Base-by-base conservation (phyloP, 2,888 invertebrate genomes). In the Pollenia griseotomentosa region DNA sequence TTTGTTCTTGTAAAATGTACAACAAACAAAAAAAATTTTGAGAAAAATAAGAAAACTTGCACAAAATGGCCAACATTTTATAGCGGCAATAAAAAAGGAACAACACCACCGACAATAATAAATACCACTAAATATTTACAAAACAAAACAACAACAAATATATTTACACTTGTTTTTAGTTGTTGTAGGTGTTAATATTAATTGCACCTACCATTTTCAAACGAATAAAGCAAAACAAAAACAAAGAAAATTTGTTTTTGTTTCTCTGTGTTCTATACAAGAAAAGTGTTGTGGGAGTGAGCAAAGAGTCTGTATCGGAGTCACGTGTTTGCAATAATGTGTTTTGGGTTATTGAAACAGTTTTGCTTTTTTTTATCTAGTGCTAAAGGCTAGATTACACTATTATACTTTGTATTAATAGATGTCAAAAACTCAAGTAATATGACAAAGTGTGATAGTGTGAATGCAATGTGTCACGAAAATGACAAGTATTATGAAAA, bases 21-120 rank as follows among this genome's bases (percentile, higher is more conserved):
- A 77, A 66, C 44, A 65, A 77, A 65, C 65, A 53, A 77, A 40
- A 75, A 61, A 9, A 19, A 42, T 33, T 23, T 33, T 33, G 33
- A 33, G 33, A 42, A 75, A 46, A 16, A 40, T 14, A 53, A 55
- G 53, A 19, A 53, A 78, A 11, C 65, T 70, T 59, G 59, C 40
- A 68, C 78, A 70, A 70, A 66, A 79, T 59, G 68, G 48, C 9
- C 78, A 79, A 79, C 42, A 68, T 68, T 61, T 70, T 79, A 78
- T 66, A 48, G 57, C 66, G 57, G 16, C 46, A 33, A 23, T 57
- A 55, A 66, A 65, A 53, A 57, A 40, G 16, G 53, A 71, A 53
- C 55, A 55, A 42, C 42, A 14, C 16, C 19, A 16, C 10, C 57
- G 0, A 19, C 19, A 48, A 66, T 3, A 66, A 55, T 42, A 10